These are phyloP conservation scores for Tetragnatha versicolor DNA, from an alignment of 1,140 invertebrate species.

Conservation along the genomic window DNA sequence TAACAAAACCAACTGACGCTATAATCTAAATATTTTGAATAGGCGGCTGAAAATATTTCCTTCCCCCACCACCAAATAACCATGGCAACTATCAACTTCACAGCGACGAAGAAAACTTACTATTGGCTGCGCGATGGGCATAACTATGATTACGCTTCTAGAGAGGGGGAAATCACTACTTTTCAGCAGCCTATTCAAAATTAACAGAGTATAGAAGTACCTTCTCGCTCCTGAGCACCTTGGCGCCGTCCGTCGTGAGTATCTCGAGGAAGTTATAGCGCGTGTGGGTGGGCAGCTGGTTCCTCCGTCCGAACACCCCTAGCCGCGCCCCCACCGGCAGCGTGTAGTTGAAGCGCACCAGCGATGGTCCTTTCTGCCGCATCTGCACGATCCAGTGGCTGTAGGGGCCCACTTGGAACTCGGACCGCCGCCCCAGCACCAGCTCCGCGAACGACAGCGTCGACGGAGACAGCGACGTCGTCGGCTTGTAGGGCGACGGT, in stretches of 20 bases:
- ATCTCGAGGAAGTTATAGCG: slow-evolving; percentile 92
- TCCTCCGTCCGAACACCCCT: slow-evolving; percentile 89
- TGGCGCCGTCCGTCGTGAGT: slow-evolving; percentile 30
- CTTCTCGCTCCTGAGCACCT: slow-evolving; percentile 25
- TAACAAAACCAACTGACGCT: too few relatives aligned
- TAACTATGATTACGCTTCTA: too few relatives aligned
- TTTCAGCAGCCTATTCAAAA: too few relatives aligned
- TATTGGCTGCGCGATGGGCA: too few relatives aligned
- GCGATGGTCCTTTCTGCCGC: slow-evolving; percentile 84
- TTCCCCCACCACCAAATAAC: too few relatives aligned
- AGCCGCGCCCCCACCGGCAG: slow-evolving; percentile 89
- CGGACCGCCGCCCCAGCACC: slow-evolving; percentile 78
- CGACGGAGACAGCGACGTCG: slow-evolving; percentile 22
- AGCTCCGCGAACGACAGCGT: slow-evolving; percentile 68
- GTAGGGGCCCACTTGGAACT: slow-evolving; percentile 81
- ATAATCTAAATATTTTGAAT: too few relatives aligned
- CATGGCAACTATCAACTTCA: too few relatives aligned
- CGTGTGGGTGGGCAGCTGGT: slow-evolving; percentile 87
- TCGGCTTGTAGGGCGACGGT: slow-evolving; percentile 17
- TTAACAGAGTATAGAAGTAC: too few relatives aligned
- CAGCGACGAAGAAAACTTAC: too few relatives aligned
- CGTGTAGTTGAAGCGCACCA: slow-evolving; percentile 87
- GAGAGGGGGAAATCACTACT: too few relatives aligned
- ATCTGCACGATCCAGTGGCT: slow-evolving; percentile 92
- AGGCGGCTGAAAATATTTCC: too few relatives aligned